These are phyloP conservation scores for Paralvinella palmiformis DNA, from an alignment of 1,140 invertebrate species.

Conservation along the genomic window DNA sequence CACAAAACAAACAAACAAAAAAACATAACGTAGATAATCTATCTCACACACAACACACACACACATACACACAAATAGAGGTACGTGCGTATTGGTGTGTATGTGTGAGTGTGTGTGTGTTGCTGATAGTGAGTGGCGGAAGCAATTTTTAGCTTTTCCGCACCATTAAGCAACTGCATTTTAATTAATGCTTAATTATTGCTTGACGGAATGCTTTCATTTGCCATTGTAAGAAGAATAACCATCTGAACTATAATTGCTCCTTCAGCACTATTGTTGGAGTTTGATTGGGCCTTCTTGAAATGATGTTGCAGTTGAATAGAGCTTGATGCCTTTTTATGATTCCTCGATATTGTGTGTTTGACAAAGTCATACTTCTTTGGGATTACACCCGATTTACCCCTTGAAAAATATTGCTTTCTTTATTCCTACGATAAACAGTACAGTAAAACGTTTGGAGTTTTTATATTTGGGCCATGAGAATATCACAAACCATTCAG, in stretches of 20 bases:
- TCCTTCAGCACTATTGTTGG: neutral
- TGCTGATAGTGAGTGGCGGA: neutral
- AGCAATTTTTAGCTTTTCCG: neutral
- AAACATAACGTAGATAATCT: no score
- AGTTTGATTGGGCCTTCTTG: neutral
- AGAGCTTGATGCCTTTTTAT: no score
- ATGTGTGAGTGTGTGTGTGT: neutral
- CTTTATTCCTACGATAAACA: neutral
- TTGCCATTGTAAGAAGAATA: conserved; percentile 2
- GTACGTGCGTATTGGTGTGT: no score
- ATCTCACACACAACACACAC: no score
- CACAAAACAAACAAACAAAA: no score
- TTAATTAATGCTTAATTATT: neutral
- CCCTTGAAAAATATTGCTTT: neutral
- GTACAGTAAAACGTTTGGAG: neutral
- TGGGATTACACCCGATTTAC: neutral
- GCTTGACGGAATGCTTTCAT: neutral
- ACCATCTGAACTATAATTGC: conserved; percentile 1
- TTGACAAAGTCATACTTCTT: neutral
- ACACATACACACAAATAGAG: no score
- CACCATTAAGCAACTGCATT: conserved; percentile 6
- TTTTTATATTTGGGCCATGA: conserved; percentile 1
- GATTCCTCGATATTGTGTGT: neutral
- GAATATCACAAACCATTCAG: conserved; percentile 2
- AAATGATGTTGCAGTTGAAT: neutral